Conservation (phyloP, 2,888 invertebrate genomes). For the Artemia sp. region DNA sequence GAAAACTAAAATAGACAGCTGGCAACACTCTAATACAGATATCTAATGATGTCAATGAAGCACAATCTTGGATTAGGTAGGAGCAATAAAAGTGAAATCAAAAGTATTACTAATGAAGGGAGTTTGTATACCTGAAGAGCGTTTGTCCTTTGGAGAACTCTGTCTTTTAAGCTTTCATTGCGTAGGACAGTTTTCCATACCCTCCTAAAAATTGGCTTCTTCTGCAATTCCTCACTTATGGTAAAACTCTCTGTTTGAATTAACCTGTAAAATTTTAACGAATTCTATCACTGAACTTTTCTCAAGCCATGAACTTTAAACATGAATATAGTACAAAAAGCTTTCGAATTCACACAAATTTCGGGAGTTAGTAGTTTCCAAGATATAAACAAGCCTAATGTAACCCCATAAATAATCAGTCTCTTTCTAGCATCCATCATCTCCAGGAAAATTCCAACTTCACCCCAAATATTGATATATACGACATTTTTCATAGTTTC, state of each 20-base stretch:
- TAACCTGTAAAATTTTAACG: slow-evolving; percentile 32
- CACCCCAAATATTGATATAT: no score
- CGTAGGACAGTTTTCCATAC: slow-evolving; percentile 44
- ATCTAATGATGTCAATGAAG: no score
- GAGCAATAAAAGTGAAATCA: no score
- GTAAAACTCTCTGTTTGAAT: slow-evolving; percentile 40
- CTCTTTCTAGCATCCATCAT: no score
- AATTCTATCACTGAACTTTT: slow-evolving; percentile 15
- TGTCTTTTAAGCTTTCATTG: slow-evolving; percentile 41
- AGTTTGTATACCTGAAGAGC: slow-evolving; percentile 39
- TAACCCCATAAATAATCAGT: background rate
- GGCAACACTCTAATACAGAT: no score
- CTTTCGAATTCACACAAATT: background rate
- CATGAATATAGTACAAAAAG: background rate
- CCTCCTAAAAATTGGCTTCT: slow-evolving; percentile 37
- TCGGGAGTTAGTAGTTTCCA: background rate
- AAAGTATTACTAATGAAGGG: no score
- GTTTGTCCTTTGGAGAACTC: slow-evolving; percentile 48
- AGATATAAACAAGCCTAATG: background rate
- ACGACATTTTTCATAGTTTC: no score
- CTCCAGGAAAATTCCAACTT: no score
- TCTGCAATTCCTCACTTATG: slow-evolving; percentile 43
- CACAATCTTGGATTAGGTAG: no score
- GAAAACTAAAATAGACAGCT: no score
- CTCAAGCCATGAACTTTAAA: background rate